Evolutionary conservation across 2,888 invertebrate species (phyloP).

Genomic region (Digitonthophagus gazella): DNA sequence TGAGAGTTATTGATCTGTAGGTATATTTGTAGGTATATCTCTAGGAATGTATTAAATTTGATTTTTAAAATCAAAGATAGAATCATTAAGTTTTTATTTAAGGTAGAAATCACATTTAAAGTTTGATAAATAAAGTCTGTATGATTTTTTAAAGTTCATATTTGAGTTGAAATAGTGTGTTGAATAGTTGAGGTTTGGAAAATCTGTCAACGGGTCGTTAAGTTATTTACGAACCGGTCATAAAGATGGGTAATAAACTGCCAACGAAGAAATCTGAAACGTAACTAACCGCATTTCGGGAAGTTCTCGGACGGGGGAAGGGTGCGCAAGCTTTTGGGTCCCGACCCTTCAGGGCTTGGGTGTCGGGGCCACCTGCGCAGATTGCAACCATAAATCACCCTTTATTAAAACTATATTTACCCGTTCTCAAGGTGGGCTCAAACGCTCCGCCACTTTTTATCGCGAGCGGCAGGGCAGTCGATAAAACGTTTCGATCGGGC

Average conservation of each 20-base stretch:
- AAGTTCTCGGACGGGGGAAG: neutral
- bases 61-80: too few relatives aligned
- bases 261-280: neutral
- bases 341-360: conserved; percentile 17
- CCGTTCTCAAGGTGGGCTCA: conserved; percentile 19
- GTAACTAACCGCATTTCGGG: neutral
- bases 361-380: conserved; percentile 42
- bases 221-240: too few relatives aligned
- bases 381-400: conserved; percentile 43
- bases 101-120: too few relatives aligned
- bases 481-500: neutral
- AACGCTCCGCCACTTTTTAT: neutral
- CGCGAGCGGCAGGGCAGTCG: neutral
- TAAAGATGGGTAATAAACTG: neutral
- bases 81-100: too few relatives aligned
- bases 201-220: too few relatives aligned
- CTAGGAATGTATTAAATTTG: too few relatives aligned
- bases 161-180: too few relatives aligned
- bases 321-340: neutral
- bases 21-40: too few relatives aligned
- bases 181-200: too few relatives aligned
- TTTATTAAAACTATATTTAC: conserved; percentile 43
- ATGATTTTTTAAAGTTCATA: too few relatives aligned
- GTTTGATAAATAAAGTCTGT: too few relatives aligned
- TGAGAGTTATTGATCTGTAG: too few relatives aligned